Base-by-base conservation (phyloP, 2,888 invertebrate species). In the Cristatella mucedo region DNA sequence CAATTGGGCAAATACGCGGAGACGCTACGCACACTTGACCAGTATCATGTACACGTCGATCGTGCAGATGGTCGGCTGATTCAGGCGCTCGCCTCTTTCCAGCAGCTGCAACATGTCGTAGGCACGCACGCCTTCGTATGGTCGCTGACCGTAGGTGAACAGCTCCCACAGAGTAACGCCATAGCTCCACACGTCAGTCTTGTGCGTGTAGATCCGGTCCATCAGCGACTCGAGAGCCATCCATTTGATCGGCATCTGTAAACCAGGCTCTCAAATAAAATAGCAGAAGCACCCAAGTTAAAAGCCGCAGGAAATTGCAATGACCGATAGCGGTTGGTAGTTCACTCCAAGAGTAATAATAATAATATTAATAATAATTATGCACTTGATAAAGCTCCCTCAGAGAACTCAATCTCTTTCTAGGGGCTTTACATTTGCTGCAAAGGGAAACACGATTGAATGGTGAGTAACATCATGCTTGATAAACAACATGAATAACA, bases 181-280 rank as follows among this genome's bases (percentile, higher is more conserved):
- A 55, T 91, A 97, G 2, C 93, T 89, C 95, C 95, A 95, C 1
- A 95, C 91, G 61, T 95, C 95, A 50, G 86, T 87, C 60, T 93
- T 93, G 64, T 93, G 91, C 0, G 91, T 95, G 66, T 95, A 97
- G 45, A 89, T 81, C 41, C 89, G 73, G 62, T 91, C 84, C 51
- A 85, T 82, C 46, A 95, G 91, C 60, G 93, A 93, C 66, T 97
- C 97, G 20, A 93, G 68, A 0, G 97, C 97, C 46, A 97, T 68
- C 97, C 97, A 97, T 67, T 95, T 95, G 49, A 95, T 89, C 0
- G 95, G 95, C 86, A 95, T 91, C 69, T 67, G 49, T 31, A 43
- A 22, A 22, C 26, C 44, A 33, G 29, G 34, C 16, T n/a, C 7
- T n/a, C 29, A 22, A 31, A 33, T n/a, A n/a, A n/a, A n/a, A n/a